These are phyloP conservation scores for Ceuthmochares aereus DNA, from an alignment of 2,113 vertebrate species.

Conservation along the genomic window DNA sequence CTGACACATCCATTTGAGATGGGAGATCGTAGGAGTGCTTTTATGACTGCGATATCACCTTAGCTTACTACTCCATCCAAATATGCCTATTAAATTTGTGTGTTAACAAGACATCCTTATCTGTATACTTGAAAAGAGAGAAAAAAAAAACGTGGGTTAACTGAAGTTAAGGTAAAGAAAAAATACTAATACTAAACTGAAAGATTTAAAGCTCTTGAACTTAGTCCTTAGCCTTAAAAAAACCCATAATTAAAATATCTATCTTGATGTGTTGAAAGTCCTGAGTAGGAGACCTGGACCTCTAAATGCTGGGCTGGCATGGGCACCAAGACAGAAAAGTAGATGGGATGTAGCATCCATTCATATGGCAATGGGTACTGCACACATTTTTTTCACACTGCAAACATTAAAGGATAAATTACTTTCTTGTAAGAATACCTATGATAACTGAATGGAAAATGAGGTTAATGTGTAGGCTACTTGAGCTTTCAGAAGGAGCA, in stretches of 20 bases:
- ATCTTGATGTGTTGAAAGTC: not conserved
- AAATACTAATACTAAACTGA: not conserved
- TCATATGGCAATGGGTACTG: no score
- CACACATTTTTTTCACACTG: no score
- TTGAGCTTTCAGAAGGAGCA: not conserved
- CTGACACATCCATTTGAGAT: not conserved
- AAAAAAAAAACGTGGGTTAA: not conserved
- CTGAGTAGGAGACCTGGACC: not conserved
- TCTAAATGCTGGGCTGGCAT: no score
- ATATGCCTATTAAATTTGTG: not conserved
- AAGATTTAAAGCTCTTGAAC: not conserved
- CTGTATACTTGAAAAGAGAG: not conserved
- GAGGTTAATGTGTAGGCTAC: not conserved
- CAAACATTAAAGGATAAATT: not conserved
- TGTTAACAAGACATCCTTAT: not conserved
- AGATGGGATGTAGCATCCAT: not conserved
- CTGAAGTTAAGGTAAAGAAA: not conserved
- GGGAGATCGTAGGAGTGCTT: not conserved
- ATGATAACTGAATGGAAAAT: no score
- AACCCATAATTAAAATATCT: not conserved
- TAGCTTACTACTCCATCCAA: not conserved
- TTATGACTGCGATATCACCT: not conserved
- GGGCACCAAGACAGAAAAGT: not conserved
- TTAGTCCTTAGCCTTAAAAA: not conserved
- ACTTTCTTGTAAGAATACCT: not conserved